phyloP scores from a whole-genome alignment of 2,888 invertebrate genomes.

The Conops quadrifasciatus region DNA sequence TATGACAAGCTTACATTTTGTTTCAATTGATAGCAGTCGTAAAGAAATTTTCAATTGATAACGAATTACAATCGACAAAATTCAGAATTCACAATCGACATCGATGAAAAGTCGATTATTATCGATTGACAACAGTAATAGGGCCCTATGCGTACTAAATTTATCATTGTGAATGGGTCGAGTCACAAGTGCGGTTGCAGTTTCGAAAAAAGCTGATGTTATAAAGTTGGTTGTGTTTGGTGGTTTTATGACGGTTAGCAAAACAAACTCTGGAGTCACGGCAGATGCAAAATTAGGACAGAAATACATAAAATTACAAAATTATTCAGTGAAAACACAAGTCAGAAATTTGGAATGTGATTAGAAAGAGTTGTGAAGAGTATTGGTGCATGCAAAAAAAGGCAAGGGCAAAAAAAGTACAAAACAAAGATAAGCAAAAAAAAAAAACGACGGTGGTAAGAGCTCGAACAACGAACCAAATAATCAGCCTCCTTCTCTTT shows the following conservation, averaged over 20 bases:
- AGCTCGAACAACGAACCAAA: neutral
- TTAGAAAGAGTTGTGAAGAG: too few relatives aligned
- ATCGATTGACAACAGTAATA: too few relatives aligned
- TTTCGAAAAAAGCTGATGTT: constrained; percentile 8
- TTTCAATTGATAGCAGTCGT: too few relatives aligned
- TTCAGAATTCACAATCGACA: too few relatives aligned
- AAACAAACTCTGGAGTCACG: neutral
- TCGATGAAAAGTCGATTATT: too few relatives aligned
- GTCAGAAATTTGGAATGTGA: neutral
- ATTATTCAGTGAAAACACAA: constrained; percentile 4
- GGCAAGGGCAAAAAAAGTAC: neutral
- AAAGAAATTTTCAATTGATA: too few relatives aligned
- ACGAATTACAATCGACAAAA: too few relatives aligned
- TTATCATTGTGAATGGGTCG: constrained; percentile 12
- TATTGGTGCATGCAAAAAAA: neutral
- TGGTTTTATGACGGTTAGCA: constrained; percentile 15
- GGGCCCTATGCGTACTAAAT: too few relatives aligned
- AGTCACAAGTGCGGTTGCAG: too few relatives aligned
- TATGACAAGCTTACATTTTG: too few relatives aligned
- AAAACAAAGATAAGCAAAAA: neutral
- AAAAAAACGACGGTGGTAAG: constrained; percentile 6
- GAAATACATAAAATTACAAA: constrained; percentile 17
- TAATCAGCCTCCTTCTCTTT: neutral
- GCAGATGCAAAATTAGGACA: neutral
- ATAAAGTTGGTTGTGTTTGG: neutral